Conservation (phyloP, 2,113 vertebrate genomes). For the Deroptyus accipitrinus region DNA sequence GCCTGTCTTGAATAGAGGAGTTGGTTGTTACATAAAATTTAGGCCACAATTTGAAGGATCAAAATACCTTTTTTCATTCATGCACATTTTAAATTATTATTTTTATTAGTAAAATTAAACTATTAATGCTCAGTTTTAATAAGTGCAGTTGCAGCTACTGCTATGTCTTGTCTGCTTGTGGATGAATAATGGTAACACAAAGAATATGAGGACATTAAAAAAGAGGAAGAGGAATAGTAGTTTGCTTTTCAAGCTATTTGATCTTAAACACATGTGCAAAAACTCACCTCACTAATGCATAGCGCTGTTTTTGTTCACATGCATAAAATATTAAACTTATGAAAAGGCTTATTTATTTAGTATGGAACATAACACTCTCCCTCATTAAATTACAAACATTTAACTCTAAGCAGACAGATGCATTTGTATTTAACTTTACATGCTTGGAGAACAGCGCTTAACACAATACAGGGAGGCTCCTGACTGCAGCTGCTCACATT, state of each 20-base stretch:
- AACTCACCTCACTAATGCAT: neutral
- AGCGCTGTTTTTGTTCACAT: neutral
- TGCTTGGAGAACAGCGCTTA: neutral
- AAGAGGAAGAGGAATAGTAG: neutral
- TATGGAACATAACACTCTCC: neutral
- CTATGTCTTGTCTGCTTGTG: neutral
- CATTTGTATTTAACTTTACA: constrained; percentile 20
- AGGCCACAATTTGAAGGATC: neutral
- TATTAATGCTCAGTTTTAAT: neutral
- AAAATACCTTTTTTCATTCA: neutral
- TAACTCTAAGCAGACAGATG: constrained; percentile 33
- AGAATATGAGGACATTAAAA: neutral
- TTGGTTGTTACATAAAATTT: neutral
- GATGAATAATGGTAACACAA: neutral
- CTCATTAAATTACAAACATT: constrained; percentile 24
- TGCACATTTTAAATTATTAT: too few relatives aligned
- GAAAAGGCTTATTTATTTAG: constrained; percentile 36
- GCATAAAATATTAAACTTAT: constrained; percentile 7
- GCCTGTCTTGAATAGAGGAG: neutral
- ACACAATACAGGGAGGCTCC: constrained; percentile 13
- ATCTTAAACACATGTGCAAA: neutral
- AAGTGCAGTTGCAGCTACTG: neutral
- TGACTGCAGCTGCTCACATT: constrained; percentile 5
- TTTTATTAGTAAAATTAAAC: too few relatives aligned
- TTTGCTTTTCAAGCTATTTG: neutral